These are phyloP conservation scores for Plecotus auritus DNA, from an alignment of 2,113 vertebrate species.

Conservation along the genomic window DNA sequence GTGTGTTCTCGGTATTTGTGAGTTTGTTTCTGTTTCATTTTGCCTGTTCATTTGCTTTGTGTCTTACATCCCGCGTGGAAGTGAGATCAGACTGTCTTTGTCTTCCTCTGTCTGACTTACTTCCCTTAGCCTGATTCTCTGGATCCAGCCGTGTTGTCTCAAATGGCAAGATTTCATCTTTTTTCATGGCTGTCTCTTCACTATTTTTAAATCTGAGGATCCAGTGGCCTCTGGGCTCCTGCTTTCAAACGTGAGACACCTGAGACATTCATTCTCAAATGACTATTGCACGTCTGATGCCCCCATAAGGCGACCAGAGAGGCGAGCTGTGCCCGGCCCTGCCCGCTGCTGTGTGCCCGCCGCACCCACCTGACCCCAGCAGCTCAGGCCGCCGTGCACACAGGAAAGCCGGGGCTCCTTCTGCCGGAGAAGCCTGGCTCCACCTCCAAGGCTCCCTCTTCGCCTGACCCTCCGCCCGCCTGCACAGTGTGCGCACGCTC, in stretches of 20 bases:
- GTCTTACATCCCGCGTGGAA: background rate
- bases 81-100: background rate
- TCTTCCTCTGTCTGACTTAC: background rate
- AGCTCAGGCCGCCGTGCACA: background rate
- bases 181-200: background rate
- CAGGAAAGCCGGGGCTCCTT: background rate
- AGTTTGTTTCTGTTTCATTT: background rate
- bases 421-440: background rate
- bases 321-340: rapidly evolving
- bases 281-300: background rate
- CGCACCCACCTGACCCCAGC: background rate
- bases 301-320: background rate
- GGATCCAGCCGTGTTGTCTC: background rate
- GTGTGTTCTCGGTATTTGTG: too few relatives aligned
- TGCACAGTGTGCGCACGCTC: background rate
- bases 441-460: background rate
- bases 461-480: too few relatives aligned
- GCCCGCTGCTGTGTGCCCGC: rapidly evolving
- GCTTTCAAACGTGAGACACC: background rate
- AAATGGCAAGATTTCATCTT: background rate
- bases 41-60: background rate
- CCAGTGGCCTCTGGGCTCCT: background rate
- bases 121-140: background rate
- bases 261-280: background rate
- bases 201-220: background rate